Percentiles rank a stretch among this genome's conserved stretches.
Evolutionary conservation across 2,113 vertebrate genomes (phyloP).

Genomic region (Pitta sordida): DNA sequence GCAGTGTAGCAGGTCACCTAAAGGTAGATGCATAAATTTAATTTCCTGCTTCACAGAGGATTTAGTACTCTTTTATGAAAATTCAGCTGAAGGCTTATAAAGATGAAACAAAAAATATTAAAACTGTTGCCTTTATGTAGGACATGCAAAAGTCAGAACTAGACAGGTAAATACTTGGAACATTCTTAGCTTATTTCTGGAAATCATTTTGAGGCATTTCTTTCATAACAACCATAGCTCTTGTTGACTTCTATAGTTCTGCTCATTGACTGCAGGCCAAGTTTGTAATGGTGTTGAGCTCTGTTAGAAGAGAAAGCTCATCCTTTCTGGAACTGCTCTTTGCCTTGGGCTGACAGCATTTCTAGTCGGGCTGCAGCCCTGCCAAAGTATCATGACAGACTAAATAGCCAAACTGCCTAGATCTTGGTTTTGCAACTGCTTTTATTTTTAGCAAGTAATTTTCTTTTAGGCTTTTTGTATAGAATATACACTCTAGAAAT

Average conservation of each 20-base stretch:
- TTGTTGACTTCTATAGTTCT: neutral
- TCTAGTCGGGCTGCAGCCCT: neutral
- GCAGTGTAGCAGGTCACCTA: neutral
- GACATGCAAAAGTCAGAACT: neutral
- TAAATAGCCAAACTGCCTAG: neutral
- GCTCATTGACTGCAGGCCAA: slow-evolving; percentile 1
- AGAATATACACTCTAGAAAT: neutral
- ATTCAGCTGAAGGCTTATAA: neutral
- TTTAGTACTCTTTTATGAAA: neutral
- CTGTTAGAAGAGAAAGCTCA: neutral
- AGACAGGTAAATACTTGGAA: neutral
- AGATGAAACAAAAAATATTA: neutral
- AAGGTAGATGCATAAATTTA: neutral
- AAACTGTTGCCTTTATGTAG: neutral
- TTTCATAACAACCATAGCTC: neutral
- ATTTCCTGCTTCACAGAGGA: neutral
- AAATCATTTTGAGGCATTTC: neutral
- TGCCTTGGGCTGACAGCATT: slow-evolving; percentile 2
- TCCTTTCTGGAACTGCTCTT: neutral
- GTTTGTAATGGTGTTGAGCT: neutral
- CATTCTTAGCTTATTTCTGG: neutral
- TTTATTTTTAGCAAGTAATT: neutral
- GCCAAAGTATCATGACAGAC: neutral
- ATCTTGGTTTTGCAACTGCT: neutral
- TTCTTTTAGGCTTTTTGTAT: neutral